phyloP scores from a whole-genome alignment of 2,888 invertebrate genomes.

The Lutraria lutraria region DNA sequence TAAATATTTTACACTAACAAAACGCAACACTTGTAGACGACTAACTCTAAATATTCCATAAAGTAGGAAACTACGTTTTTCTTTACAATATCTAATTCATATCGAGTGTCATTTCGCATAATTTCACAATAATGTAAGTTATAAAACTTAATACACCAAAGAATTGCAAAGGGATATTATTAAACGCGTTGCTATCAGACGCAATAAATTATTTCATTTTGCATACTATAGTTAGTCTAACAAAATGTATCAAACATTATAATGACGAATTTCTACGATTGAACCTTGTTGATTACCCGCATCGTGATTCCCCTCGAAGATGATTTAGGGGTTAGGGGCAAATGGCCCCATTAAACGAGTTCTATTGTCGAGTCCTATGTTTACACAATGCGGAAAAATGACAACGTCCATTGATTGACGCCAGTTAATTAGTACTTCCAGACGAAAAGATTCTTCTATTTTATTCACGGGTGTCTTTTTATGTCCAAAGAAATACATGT shows the following conservation, averaged over 20 bases:
- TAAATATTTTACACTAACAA: background rate
- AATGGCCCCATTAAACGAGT: slow-evolving; percentile 18
- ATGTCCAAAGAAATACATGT: background rate
- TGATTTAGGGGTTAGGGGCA: slow-evolving; percentile 10
- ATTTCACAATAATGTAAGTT: background rate
- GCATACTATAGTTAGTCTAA: background rate
- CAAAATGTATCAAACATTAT: background rate
- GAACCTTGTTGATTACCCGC: slow-evolving; percentile 25
- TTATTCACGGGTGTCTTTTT: background rate
- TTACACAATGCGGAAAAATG: slow-evolving; percentile 16
- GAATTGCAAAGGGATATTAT: background rate
- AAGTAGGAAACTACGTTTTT: background rate
- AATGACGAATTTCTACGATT: background rate
- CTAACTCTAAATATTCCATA: background rate
- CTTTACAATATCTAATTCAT: background rate
- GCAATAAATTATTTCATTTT: background rate
- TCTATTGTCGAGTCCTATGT: slow-evolving; percentile 14
- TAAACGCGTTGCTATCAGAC: background rate
- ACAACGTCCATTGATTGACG: slow-evolving; percentile 1
- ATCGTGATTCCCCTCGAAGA: background rate
- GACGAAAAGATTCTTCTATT: background rate
- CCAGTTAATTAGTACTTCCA: slow-evolving; percentile 7
- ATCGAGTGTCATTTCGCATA: background rate
- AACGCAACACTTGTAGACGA: background rate
- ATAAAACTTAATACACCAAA: background rate